These are phyloP conservation scores for Hermaeophaga mercurialis DNA, from an alignment of 2,888 invertebrate genomes.

Conservation along the genomic window DNA sequence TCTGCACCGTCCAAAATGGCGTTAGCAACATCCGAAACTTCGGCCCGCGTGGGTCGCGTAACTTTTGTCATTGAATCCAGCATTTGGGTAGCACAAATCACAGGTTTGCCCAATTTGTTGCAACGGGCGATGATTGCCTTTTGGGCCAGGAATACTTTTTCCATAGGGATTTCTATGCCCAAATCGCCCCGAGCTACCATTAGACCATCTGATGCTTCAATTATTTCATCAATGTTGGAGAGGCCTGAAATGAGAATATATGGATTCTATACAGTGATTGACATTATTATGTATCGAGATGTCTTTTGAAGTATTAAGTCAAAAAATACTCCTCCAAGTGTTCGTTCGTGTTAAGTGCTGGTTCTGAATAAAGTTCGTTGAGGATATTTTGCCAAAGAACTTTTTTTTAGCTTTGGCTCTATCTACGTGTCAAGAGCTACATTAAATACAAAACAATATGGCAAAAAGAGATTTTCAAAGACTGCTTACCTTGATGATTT, in stretches of 20 bases:
- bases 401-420: too few species aligned
- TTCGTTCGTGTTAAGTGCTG: too few species aligned
- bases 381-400: too few species aligned
- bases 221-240: constrained; percentile 92
- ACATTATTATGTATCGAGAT: too few species aligned
- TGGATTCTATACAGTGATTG: too few species aligned
- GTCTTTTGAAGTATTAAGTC: too few species aligned
- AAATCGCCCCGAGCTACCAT: constrained; percentile 94
- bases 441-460: too few species aligned
- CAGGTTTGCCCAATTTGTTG: constrained; percentile 94
- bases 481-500: constrained; percentile 94
- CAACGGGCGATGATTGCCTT: constrained; percentile 98
- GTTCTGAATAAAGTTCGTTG: too few species aligned
- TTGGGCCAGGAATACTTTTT: constrained; percentile 96
- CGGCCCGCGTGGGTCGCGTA: constrained; percentile 94
- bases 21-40: constrained; percentile 97
- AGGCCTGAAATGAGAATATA: constrained; percentile 63
- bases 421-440: too few species aligned
- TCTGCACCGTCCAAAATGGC: constrained; percentile 93
- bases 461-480: too few species aligned
- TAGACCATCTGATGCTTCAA: constrained; percentile 91
- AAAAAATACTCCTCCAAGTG: too few species aligned
- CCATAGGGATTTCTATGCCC: constrained; percentile 97
- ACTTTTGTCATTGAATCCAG: constrained; percentile 98
- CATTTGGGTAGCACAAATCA: constrained; percentile 99